Base-by-base conservation (phyloP, 2,888 invertebrate species). In the Amblyjoppa proteus region DNA sequence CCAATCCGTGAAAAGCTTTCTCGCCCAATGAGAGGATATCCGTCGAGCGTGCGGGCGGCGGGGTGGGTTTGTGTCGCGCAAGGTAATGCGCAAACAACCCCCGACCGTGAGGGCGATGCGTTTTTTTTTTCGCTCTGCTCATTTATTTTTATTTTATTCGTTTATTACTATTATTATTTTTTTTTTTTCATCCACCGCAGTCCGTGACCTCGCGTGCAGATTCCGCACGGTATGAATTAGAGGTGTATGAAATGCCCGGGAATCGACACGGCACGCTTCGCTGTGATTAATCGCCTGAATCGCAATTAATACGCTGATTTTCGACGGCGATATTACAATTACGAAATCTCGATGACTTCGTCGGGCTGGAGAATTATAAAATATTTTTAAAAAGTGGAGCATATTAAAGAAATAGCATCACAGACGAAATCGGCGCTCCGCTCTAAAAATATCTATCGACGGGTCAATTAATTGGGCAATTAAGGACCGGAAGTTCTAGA, bases 1-100 rank as follows among this genome's bases (percentile, higher is more conserved):
- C 93, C 93, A 93, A 93, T 92, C 92, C 91, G 89, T 85, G 90
- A 83, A 87, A 88, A 88, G 88, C 87, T 87, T 53, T 58, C 69
- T 75, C 88, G 87, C 83, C 90, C 88, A 92, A 92, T 89, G 87
- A 81, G 84, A 86, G 64, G 4, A 49, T 49, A 49, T 74, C 49
- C 41, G 78, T 58, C 84, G 88, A 89, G 90, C 90, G 79, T 81
- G 83, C 81, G 58, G 53, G 51, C 68, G 66, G 83, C 41, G 80
- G 91, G 90, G 89, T 88, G 78, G 81, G 89, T 74, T 56, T 69
- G 70, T 84, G 75, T 69, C 74, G 83, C 83, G 53, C n/a, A 53
- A 13, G 56, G 20, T 51, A 51, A 61, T 71, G 77, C 76, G 58
- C 80, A 53, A 73, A 75, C 78, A 58, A 51, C 68, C 31, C 79